A percentile compares a stretch with the other conserved stretches of the same genome.
Evolutionary conservation across 2,888 invertebrate species (phyloP).

Genomic region (Parasteatoda lunata): DNA sequence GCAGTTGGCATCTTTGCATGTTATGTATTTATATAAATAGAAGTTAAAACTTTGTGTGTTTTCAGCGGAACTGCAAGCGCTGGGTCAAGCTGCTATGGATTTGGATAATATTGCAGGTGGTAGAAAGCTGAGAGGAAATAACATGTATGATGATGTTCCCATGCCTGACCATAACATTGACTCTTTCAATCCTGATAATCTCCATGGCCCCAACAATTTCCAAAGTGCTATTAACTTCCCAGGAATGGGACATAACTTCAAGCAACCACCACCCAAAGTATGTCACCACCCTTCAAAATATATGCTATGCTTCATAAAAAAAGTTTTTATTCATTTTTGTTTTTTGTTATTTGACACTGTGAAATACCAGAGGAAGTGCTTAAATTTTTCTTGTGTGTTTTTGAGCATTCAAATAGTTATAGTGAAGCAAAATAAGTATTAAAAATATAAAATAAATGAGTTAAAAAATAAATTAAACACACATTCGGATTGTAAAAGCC

Average conservation of each 20-base stretch:
- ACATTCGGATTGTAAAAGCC: no score
- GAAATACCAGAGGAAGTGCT: no score
- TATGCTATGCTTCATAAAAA: no score
- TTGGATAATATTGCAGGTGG: conserved; percentile 42
- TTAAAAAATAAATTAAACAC: no score
- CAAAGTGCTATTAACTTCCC: conserved; percentile 45
- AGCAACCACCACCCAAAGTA: conserved; percentile 48
- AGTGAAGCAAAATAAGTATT: no score
- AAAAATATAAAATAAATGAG: no score
- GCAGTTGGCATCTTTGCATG: not conserved
- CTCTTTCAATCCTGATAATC: conserved; percentile 38
- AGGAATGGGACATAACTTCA: conserved; percentile 24
- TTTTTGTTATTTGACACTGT: no score
- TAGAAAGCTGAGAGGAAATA: conserved; percentile 59
- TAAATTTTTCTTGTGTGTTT: no score
- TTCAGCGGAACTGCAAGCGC: conserved; percentile 52
- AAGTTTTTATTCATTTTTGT: no score
- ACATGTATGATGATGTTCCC: conserved; percentile 42
- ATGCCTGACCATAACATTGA: conserved; percentile 50
- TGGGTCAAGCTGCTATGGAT: conserved; percentile 34
- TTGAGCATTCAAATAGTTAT: no score
- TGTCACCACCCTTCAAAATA: not conserved
- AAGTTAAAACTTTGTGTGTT: not conserved
- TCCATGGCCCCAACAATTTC: conserved; percentile 58
- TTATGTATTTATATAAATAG: not conserved